Evolutionary conservation across 2,113 vertebrate genomes (phyloP).

Genomic region (Cavia porcellus): DNA sequence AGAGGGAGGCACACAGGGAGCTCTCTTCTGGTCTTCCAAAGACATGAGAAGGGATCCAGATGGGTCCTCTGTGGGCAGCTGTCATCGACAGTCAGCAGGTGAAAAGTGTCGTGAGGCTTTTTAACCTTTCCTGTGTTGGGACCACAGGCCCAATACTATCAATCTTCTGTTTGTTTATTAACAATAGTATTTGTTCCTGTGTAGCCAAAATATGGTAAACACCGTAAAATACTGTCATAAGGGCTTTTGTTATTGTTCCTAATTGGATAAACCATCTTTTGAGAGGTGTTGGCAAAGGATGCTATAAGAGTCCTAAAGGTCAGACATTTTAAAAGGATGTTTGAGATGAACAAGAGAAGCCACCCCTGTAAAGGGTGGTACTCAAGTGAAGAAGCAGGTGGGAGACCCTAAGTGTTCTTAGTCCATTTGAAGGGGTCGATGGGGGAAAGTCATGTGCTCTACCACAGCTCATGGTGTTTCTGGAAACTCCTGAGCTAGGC

Average conservation of each 20-base stretch:
- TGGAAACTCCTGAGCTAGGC: background rate
- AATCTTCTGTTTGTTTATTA: background rate
- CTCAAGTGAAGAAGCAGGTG: background rate
- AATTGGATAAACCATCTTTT: background rate
- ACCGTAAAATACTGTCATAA: background rate
- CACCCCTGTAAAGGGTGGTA: background rate
- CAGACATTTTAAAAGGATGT: background rate
- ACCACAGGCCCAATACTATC: background rate
- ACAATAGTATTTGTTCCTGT: background rate
- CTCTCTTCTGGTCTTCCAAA: background rate
- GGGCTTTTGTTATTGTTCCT: background rate
- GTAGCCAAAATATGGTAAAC: background rate
- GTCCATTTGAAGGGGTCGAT: background rate
- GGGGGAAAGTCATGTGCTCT: background rate
- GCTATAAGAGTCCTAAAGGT: background rate
- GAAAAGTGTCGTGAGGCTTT: background rate
- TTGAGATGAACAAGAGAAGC: constrained; percentile 34
- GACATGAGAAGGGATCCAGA: background rate
- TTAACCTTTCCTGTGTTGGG: background rate
- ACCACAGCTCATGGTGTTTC: background rate
- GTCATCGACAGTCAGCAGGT: background rate
- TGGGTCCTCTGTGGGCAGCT: background rate
- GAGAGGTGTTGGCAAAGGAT: background rate
- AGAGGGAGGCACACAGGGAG: background rate
- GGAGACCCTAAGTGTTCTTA: background rate